Evolutionary conservation across 2,888 invertebrate genomes (phyloP).

Genomic region (Nephrotoma guestfalica): DNA sequence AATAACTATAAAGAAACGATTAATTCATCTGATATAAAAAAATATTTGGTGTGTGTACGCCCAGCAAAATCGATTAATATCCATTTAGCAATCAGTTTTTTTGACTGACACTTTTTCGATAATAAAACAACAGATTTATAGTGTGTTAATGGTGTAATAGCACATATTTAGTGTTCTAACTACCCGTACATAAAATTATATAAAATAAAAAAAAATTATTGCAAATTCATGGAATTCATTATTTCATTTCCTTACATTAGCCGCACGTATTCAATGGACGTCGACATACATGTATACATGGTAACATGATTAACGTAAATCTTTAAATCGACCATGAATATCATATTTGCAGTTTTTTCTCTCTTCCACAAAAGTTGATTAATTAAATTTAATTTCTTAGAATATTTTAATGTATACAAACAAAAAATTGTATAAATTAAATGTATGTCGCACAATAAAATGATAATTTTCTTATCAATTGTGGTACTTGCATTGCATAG

Average conservation of each 20-base stretch:
- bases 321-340: neutral
- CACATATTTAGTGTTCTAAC: neutral
- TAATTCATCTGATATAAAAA: neutral
- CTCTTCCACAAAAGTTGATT: neutral
- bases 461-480: neutral
- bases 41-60: neutral
- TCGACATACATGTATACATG: neutral
- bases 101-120: neutral
- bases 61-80: neutral
- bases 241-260: neutral
- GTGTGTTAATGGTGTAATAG: no score
- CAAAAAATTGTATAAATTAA: neutral
- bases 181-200: neutral
- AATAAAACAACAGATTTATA: neutral
- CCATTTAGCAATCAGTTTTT: neutral
- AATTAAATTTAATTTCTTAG: neutral
- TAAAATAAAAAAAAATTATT: neutral
- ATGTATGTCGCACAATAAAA: neutral
- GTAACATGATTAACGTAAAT: neutral
- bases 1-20: neutral
- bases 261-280: neutral
- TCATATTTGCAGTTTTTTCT: neutral
- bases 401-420: neutral
- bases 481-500: no score
- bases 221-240: neutral